phyloP scores from a whole-genome alignment of 2,888 invertebrate genomes.

The Yponomeuta sedellus region DNA sequence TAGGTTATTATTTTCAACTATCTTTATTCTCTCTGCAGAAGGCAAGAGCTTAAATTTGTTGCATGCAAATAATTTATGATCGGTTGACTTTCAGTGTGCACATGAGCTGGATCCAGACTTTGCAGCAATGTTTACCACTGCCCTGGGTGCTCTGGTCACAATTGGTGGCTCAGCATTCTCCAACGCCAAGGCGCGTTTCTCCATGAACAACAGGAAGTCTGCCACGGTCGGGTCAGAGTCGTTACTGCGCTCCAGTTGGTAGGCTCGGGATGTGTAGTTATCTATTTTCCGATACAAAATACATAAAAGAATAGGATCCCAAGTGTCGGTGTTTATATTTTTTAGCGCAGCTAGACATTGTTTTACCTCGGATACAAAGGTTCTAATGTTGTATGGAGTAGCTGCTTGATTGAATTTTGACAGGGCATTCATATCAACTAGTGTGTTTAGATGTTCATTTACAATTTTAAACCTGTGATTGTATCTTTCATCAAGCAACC shows the following conservation, averaged over 20 bases:
- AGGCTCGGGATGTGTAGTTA: constrained; percentile 16
- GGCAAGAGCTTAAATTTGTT: too few species aligned
- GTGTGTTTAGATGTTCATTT: constrained; percentile 16
- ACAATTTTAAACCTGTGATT: constrained; percentile 18
- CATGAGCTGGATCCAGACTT: constrained; percentile 10
- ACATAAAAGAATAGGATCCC: constrained; percentile 23
- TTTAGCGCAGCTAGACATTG: constrained; percentile 21
- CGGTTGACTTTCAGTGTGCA: too few species aligned
- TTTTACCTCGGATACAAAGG: constrained; percentile 19
- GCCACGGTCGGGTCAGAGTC: constrained; percentile 4
- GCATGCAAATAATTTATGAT: too few species aligned
- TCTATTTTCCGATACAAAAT: constrained; percentile 24
- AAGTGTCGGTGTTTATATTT: constrained; percentile 15
- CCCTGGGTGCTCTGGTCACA: neutral
- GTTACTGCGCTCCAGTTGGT: constrained; percentile 19
- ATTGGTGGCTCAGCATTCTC: constrained; percentile 16
- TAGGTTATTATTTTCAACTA: constrained; percentile 16
- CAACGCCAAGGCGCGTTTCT: constrained; percentile 20
- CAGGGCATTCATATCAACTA: constrained; percentile 19
- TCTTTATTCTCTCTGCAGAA: constrained; percentile 14
- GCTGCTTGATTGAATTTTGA: neutral
- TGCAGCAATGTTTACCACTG: neutral
- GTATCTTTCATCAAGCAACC: constrained; percentile 20
- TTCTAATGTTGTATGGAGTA: constrained; percentile 14
- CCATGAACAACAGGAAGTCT: constrained; percentile 17